A percentile compares a stretch with the other conserved stretches of the same genome.
phyloP scores from a whole-genome alignment of 1,140 invertebrate genomes.

The Drepana arcuata region DNA sequence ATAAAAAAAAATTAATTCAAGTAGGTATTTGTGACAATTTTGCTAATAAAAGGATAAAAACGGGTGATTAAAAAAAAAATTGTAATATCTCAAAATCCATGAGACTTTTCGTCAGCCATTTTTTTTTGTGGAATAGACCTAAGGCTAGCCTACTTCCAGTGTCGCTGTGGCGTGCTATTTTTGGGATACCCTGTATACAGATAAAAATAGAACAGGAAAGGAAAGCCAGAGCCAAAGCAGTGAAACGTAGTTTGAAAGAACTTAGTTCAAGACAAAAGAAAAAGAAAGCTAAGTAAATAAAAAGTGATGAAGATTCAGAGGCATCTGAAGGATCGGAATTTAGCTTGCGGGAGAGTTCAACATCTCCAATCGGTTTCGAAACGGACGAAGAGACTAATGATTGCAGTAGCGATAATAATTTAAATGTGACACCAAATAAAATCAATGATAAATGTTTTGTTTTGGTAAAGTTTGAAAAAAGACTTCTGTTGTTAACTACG shows the following conservation, averaged over 20 bases:
- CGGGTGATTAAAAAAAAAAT: no score
- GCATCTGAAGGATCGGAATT: constrained; percentile 15
- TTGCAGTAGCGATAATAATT: constrained; percentile 8
- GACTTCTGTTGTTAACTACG: constrained; percentile 4
- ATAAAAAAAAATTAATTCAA: no score
- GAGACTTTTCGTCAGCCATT: no score
- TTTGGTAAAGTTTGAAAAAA: constrained; percentile 13
- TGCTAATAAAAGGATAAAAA: no score
- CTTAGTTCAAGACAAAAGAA: constrained; percentile 12
- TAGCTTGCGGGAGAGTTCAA: constrained; percentile 22
- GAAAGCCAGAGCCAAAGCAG: constrained; percentile 8
- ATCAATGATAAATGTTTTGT: constrained; percentile 12
- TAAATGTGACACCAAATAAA: constrained; percentile 10
- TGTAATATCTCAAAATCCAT: no score
- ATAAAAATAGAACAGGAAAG: constrained; percentile 21
- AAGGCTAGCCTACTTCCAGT: no score
- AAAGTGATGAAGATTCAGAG: constrained; percentile 15
- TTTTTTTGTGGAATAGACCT: no score
- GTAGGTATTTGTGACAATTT: no score
- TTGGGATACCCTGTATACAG: no score
- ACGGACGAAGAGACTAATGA: constrained; percentile 12
- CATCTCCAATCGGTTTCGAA: constrained; percentile 18
- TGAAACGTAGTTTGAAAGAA: constrained; percentile 13
- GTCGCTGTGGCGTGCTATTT: no score
- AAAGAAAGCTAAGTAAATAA: constrained; percentile 17